Conservation (phyloP, 1,140 invertebrate species). For the Pogonomyrmex californicus region DNA sequence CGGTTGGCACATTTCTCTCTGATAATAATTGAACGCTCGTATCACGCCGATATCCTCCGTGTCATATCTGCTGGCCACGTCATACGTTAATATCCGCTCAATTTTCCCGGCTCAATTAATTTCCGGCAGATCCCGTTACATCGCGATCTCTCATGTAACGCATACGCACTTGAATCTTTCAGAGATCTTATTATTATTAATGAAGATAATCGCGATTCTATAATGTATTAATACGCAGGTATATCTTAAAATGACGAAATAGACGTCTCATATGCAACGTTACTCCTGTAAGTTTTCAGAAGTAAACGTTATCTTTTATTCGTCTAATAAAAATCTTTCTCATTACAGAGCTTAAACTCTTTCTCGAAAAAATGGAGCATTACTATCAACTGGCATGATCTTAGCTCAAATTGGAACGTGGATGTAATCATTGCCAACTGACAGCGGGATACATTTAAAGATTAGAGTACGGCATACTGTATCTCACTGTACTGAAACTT, state of each 20-base stretch:
- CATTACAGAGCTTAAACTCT: neutral
- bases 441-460: constrained; percentile 50
- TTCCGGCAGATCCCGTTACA: neutral
- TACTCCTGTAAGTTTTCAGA: neutral
- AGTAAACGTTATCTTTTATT: neutral
- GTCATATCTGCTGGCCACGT: constrained; percentile 4
- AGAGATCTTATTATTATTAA: constrained; percentile 23
- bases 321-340: constrained; percentile 15
- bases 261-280: neutral
- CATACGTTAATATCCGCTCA: constrained; percentile 42
- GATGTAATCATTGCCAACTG: constrained; percentile 46
- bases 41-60: constrained; percentile 26
- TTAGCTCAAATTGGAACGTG: constrained; percentile 19
- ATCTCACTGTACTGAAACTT: constrained; percentile 26
- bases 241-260: neutral
- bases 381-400: constrained; percentile 35
- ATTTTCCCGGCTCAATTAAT: constrained; percentile 42
- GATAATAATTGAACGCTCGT: constrained; percentile 43
- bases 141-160: neutral
- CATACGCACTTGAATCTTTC: neutral
- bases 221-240: neutral
- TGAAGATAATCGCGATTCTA: neutral
- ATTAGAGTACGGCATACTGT: constrained; percentile 8
- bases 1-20: constrained; percentile 34
- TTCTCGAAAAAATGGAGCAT: constrained; percentile 46